Base-by-base conservation (phyloP, 1,140 invertebrate species). In the Oryctes rhinoceros region DNA sequence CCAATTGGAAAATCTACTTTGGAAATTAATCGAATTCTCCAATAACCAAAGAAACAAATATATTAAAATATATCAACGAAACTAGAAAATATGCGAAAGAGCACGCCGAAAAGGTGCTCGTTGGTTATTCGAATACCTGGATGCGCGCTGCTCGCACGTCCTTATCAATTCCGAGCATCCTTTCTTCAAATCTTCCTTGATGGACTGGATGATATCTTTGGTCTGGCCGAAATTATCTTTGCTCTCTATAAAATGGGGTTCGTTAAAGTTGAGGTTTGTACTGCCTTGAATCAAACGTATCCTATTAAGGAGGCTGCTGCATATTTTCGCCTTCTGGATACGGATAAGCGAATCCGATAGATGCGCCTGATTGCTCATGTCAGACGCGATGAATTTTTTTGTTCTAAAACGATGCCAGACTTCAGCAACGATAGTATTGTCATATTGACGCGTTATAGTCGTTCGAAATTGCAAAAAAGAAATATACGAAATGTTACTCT, bases 161-260 rank as follows among this genome's bases (percentile, higher is more conserved):
- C 35, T 20, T 7, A 71, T 30, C 35, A 71, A 35, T 71, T 71
- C 65, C 20, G 65, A 35, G 24, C 49, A 59, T 24, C 79, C 47
- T 37, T 49, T 76, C 37, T 48, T 47, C 35, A 76, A 39, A 24
- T 39, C 37, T 15, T 76, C 75, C 13, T 44, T 76, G 37, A 76
- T 44, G 20, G 11, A n/a, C 13, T n/a, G 39, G 37, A 76, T 76
- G 15, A 76, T 76, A 47, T 76, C 75, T 18, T 76, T 76, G 10
- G 75, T 76, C 1, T 76, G 37, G n/a, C 15, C 1, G 2, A 76
- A 15, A 10, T 10, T 76, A 48, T 44, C 37, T n/a, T 47, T 49
- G n/a, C 75, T 47, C 4, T 76, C 37, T 15, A 48, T 37, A 11
- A 76, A 76, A 76, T 76, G 75, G 5, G 75, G 75, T 76, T 76